These are phyloP conservation scores for Meloe dianella DNA, from an alignment of 2,888 invertebrate species.

Conservation along the genomic window DNA sequence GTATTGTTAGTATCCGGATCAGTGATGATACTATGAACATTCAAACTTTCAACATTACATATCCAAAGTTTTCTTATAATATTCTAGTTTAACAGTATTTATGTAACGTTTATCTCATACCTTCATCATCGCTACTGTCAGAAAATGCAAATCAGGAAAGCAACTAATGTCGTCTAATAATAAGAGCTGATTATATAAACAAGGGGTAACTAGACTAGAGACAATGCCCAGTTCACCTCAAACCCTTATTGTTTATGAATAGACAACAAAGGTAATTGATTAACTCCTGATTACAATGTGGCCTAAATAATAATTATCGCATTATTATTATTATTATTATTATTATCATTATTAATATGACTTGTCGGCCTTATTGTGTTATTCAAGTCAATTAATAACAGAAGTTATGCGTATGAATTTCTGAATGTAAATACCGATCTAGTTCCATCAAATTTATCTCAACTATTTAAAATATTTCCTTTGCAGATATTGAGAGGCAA, in stretches of 20 bases:
- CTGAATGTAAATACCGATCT: neutral
- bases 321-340: neutral
- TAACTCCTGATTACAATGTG: conserved; percentile 14
- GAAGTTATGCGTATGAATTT: neutral
- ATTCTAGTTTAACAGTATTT: neutral
- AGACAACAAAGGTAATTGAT: conserved; percentile 16
- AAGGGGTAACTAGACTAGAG: neutral
- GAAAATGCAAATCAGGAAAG: conserved; percentile 20
- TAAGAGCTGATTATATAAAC: conserved; percentile 18
- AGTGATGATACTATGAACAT: neutral
- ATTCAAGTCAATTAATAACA: neutral
- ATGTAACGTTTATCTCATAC: conserved; percentile 11
- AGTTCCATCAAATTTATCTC: neutral
- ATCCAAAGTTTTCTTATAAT: neutral
- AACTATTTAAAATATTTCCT: neutral
- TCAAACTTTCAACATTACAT: neutral
- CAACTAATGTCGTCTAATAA: conserved; percentile 12
- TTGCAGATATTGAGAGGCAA: conserved; percentile 76
- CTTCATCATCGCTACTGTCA: conserved; percentile 20
- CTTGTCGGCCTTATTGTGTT: too few species aligned
- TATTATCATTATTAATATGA: neutral
- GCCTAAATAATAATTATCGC: neutral
- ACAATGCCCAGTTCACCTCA: conserved; percentile 15
- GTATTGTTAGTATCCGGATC: neutral
- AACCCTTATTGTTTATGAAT: conserved; percentile 13